Evolutionary conservation across 2,113 vertebrate species (phyloP).

Genomic region (Emydura subglobosa): DNA sequence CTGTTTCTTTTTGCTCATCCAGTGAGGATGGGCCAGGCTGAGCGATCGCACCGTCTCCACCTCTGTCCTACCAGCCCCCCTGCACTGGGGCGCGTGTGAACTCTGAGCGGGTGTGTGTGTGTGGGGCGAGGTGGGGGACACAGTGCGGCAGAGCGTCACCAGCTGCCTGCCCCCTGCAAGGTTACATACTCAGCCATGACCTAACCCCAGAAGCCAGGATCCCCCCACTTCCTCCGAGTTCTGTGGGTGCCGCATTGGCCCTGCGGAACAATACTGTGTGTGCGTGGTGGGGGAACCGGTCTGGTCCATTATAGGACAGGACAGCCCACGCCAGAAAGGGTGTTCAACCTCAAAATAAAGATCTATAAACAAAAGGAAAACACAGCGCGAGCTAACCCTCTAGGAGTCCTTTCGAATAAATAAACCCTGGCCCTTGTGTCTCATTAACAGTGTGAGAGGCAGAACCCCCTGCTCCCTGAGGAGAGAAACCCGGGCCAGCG

Average conservation of each 20-base stretch:
- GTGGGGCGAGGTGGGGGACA: too few species aligned
- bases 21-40: too few species aligned
- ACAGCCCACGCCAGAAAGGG: neutral
- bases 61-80: too few species aligned
- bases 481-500: neutral
- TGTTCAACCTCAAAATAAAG: neutral
- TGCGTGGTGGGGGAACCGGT: neutral
- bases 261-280: neutral
- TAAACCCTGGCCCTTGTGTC: neutral
- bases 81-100: too few species aligned
- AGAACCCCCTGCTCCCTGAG: neutral
- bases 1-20: neutral
- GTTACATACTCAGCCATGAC: too few species aligned
- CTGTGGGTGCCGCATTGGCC: too few species aligned
- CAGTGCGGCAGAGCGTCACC: too few species aligned
- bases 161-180: too few species aligned
- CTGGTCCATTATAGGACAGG: neutral
- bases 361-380: neutral
- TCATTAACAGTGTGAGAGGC: neutral
- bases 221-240: neutral
- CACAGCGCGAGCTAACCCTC: neutral
- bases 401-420: neutral
- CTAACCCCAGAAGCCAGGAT: neutral
- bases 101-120: too few species aligned
- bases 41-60: too few species aligned